Conservation (phyloP, 2,113 vertebrate species). For the Camelus dromedarius region DNA sequence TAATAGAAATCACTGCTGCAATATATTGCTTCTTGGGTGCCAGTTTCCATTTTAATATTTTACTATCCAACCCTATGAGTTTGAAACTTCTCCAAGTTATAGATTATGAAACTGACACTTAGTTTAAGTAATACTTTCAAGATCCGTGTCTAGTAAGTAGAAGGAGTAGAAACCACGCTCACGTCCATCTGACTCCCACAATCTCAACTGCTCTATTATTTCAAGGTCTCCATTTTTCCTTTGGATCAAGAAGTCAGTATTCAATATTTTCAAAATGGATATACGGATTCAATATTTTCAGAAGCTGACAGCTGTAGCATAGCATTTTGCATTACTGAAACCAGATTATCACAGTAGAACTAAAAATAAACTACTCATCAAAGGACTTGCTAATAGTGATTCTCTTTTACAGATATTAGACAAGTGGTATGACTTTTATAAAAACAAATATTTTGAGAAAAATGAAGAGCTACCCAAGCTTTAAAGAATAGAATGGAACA, state of each 20-base stretch:
- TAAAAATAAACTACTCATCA: slow-evolving; percentile 18
- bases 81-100: slow-evolving; percentile 33
- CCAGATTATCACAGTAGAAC: not conserved
- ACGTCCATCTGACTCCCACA: not conserved
- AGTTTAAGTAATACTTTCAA: slow-evolving; percentile 33
- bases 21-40: not conserved
- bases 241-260: not conserved
- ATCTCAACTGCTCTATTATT: not conserved
- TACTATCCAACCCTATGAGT: not conserved
- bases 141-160: not conserved
- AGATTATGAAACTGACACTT: slow-evolving; percentile 34
- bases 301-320: not conserved
- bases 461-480: not conserved
- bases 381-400: not conserved
- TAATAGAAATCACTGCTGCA: not conserved
- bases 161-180: not conserved
- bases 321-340: slow-evolving; percentile 41
- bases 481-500: not conserved
- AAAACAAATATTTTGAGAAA: slow-evolving; percentile 41
- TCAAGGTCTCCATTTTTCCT: not conserved
- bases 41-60: slow-evolving; percentile 47
- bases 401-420: not conserved
- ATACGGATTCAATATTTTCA: not conserved
- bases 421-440: not conserved
- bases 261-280: not conserved